Percentiles rank a stretch among this genome's conserved stretches.
Conservation (phyloP, 2,113 vertebrate genomes). For the Serinus canaria region DNA sequence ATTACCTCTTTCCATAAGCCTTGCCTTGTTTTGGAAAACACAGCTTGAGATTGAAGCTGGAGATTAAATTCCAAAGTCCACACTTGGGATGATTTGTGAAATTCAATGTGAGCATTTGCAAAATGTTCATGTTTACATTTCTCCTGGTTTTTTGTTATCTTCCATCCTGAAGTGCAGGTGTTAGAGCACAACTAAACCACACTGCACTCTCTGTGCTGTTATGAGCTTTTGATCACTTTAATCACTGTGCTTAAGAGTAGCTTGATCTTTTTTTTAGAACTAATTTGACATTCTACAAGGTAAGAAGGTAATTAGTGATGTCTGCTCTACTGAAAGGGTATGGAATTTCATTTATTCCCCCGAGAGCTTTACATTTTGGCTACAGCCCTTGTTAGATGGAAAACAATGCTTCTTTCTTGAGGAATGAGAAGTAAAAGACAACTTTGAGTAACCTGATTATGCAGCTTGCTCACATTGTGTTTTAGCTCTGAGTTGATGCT, state of each 20-base stretch:
- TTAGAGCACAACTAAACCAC: not conserved
- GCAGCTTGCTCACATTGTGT: conserved; percentile 13
- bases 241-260: conserved; percentile 20
- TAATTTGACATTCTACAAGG: conserved; percentile 33
- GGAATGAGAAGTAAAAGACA: conserved; percentile 41
- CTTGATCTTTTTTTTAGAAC: conserved; percentile 27
- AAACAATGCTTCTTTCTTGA: conserved; percentile 25
- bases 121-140: not conserved
- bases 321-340: not conserved
- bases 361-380: conserved; percentile 40
- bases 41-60: not conserved
- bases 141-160: not conserved
- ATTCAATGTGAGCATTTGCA: not conserved
- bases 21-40: not conserved
- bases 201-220: not conserved
- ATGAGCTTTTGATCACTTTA: conserved; percentile 41
- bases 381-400: not conserved
- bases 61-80: not conserved
- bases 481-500: not conserved
- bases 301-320: conserved; percentile 18
- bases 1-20: not conserved
- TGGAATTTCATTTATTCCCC: conserved; percentile 33
- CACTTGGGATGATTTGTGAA: not conserved
- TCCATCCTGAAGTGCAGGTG: not conserved
- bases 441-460: conserved; percentile 10